These are phyloP conservation scores for Teleogryllus occipitalis DNA, from an alignment of 1,140 invertebrate genomes.

Conservation along the genomic window DNA sequence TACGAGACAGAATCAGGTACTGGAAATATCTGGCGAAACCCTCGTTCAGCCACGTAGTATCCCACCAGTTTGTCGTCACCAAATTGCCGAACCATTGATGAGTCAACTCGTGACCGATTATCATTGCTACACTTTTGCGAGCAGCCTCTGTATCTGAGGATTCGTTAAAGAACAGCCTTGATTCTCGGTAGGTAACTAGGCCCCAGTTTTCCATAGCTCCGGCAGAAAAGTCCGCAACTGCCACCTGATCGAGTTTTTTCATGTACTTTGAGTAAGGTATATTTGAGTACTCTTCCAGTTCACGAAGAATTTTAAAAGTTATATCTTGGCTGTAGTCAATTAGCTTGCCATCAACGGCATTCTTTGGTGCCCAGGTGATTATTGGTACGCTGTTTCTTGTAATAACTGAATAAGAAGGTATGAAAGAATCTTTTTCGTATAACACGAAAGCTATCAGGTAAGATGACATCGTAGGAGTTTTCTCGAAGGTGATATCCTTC, in stretches of 20 bases:
- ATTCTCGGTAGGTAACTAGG: conserved; percentile 71
- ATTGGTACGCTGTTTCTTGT: not conserved
- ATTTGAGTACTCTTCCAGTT: not conserved
- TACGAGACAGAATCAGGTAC: conserved; percentile 22
- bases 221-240: conserved; percentile 22
- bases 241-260: not conserved
- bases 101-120: conserved; percentile 45
- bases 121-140: conserved; percentile 36
- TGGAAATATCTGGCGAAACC: conserved; percentile 43
- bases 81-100: conserved; percentile 44
- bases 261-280: not conserved
- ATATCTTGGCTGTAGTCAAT: not conserved
- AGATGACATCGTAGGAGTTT: conserved; percentile 69
- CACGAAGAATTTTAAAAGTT: not conserved
- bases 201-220: conserved; percentile 98
- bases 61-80: conserved; percentile 37
- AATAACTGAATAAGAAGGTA: no score
- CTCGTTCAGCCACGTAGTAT: conserved; percentile 48
- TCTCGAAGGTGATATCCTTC: conserved; percentile 47
- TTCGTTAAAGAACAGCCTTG: conserved; percentile 62
- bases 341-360: not conserved
- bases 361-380: not conserved
- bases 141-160: conserved; percentile 33
- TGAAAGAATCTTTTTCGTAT: conserved; percentile 41
- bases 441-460: conserved; percentile 71